phyloP scores from a whole-genome alignment of 2,888 invertebrate genomes.

The Lydus trimaculatus region DNA sequence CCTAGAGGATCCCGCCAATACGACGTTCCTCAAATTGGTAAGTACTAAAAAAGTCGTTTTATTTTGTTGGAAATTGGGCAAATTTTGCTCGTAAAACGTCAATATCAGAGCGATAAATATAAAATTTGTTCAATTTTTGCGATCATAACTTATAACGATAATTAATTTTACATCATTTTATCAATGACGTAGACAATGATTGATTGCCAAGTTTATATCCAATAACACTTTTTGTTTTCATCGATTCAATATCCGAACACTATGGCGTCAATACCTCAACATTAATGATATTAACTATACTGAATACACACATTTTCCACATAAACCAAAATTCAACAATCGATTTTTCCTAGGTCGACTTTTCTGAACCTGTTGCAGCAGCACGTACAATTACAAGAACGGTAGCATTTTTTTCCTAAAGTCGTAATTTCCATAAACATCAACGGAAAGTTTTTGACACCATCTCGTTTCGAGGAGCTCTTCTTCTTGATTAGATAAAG shows the following conservation, averaged over 20 bases:
- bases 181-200: not conserved
- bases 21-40: slow-evolving; percentile 88
- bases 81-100: too few relatives aligned
- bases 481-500: slow-evolving; percentile 2
- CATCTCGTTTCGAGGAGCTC: too few relatives aligned
- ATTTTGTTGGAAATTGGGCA: too few relatives aligned
- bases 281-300: not conserved
- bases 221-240: not conserved
- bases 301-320: not conserved
- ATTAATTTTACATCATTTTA: not conserved
- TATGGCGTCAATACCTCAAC: slow-evolving; percentile 2
- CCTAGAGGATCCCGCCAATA: slow-evolving; percentile 79
- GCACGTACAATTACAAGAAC: not conserved
- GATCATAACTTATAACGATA: not conserved
- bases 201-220: not conserved
- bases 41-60: too few relatives aligned
- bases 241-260: not conserved
- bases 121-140: too few relatives aligned
- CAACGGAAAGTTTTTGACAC: not conserved
- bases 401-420: not conserved
- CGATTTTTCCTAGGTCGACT: not conserved
- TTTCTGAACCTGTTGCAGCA: not conserved
- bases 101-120: too few relatives aligned
- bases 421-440: not conserved
- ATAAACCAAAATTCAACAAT: too few relatives aligned